Evolutionary conservation across 2,888 invertebrate genomes (phyloP).

Genomic region (Eupithecia pulchellata): DNA sequence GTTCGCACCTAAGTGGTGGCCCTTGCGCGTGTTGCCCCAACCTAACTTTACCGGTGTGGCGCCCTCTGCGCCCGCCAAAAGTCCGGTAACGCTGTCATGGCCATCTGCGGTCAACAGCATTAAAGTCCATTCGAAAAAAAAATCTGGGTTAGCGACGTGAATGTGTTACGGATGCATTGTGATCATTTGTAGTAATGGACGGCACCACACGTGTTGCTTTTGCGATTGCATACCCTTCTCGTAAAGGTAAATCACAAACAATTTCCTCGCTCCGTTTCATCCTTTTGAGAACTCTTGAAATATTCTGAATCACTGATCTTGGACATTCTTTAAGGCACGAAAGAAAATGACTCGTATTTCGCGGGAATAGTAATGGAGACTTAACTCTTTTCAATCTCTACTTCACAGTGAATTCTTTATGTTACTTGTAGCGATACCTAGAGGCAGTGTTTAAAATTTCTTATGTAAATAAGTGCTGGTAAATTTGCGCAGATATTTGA

Average conservation of each 20-base stretch:
- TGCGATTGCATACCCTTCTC: slow-evolving; percentile 22
- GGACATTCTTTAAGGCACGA: neutral
- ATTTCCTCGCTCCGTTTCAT: slow-evolving; percentile 69
- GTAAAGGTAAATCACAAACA: slow-evolving; percentile 56
- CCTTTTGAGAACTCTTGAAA: slow-evolving; percentile 43
- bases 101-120: too few relatives aligned
- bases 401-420: neutral
- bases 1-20: too few relatives aligned
- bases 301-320: neutral
- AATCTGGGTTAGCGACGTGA: slow-evolving; percentile 63
- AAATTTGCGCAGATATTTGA: slow-evolving; percentile 1
- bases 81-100: too few relatives aligned
- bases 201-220: slow-evolving; percentile 68
- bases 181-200: slow-evolving; percentile 46
- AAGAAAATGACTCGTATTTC: neutral
- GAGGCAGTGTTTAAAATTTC: neutral
- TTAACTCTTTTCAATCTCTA: neutral
- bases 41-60: too few relatives aligned
- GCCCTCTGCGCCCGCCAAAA: too few relatives aligned
- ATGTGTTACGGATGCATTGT: slow-evolving; percentile 67
- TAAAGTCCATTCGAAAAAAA: too few relatives aligned
- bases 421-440: neutral
- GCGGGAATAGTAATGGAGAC: neutral
- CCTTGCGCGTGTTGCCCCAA: too few relatives aligned
- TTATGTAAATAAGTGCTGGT: slow-evolving; percentile 1